These are phyloP conservation scores for Paraescarpia echinospica DNA, from an alignment of 1,140 invertebrate genomes.

Conservation along the genomic window DNA sequence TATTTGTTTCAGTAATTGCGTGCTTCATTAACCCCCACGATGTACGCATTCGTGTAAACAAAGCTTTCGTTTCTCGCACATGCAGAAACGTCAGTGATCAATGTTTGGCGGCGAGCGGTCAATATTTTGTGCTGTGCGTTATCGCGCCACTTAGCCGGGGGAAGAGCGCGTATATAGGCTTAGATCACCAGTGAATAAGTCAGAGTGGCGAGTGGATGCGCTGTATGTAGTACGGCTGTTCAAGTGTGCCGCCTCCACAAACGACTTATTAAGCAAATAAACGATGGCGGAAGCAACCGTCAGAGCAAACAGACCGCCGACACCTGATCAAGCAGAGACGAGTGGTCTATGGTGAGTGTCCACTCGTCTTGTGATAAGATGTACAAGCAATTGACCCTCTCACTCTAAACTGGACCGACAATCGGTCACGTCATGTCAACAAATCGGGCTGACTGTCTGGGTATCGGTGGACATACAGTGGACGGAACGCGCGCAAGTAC, in stretches of 20 bases:
- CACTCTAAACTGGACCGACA: background rate
- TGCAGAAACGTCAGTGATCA: background rate
- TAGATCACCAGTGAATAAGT: background rate
- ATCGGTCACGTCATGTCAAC: background rate
- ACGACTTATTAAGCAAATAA: background rate
- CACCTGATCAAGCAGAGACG: background rate
- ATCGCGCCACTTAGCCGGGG: background rate
- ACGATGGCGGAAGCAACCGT: background rate
- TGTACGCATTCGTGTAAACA: background rate
- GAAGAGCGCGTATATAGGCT: background rate
- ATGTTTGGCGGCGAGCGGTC: background rate
- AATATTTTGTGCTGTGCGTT: background rate
- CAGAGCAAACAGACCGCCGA: background rate
- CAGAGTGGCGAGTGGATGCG: background rate
- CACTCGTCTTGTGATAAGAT: background rate
- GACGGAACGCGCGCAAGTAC: background rate
- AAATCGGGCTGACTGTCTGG: background rate
- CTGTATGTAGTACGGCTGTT: background rate
- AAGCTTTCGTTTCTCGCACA: background rate
- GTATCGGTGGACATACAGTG: background rate
- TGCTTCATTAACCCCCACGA: background rate
- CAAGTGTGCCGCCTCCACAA: background rate
- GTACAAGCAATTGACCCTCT: background rate
- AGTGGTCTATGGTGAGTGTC: background rate
- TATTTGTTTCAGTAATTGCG: background rate